These are phyloP conservation scores for Sigmodon hispidus DNA, from an alignment of 2,113 vertebrate species.

Conservation along the genomic window DNA sequence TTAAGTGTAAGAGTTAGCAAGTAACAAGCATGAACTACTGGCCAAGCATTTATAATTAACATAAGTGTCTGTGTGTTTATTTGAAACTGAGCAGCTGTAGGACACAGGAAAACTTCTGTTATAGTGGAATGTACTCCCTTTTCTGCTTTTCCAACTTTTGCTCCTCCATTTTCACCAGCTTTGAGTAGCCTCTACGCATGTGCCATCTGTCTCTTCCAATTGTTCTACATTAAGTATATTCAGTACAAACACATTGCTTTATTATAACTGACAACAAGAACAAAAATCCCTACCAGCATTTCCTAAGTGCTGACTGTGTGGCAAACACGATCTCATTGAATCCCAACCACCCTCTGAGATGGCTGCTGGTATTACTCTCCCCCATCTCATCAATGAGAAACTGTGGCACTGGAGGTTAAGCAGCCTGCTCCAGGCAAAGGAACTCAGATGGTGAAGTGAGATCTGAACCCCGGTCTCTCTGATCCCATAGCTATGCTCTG, in stretches of 20 bases:
- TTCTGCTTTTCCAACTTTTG: neutral
- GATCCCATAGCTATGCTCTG: conserved; percentile 23
- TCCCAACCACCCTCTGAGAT: neutral
- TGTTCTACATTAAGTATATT: neutral
- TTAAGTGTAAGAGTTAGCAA: too few species aligned
- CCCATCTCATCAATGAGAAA: conserved; percentile 4
- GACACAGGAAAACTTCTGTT: too few species aligned
- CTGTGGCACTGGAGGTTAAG: neutral
- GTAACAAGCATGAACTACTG: too few species aligned
- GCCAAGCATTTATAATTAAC: too few species aligned
- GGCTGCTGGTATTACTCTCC: neutral
- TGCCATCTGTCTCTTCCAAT: neutral
- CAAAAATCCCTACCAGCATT: neutral
- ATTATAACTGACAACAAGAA: neutral
- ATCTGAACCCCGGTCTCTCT: conserved; percentile 2
- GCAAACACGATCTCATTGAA: neutral
- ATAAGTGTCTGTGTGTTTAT: too few species aligned
- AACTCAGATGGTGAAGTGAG: neutral
- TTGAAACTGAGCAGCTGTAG: too few species aligned
- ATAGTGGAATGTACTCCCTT: neutral
- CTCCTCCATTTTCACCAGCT: neutral
- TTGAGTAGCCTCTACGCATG: neutral
- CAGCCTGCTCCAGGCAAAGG: neutral
- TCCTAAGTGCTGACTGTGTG: neutral
- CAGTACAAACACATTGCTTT: neutral